Evolutionary conservation across 2,888 invertebrate species (phyloP).

Genomic region (Ophioninae sp.): DNA sequence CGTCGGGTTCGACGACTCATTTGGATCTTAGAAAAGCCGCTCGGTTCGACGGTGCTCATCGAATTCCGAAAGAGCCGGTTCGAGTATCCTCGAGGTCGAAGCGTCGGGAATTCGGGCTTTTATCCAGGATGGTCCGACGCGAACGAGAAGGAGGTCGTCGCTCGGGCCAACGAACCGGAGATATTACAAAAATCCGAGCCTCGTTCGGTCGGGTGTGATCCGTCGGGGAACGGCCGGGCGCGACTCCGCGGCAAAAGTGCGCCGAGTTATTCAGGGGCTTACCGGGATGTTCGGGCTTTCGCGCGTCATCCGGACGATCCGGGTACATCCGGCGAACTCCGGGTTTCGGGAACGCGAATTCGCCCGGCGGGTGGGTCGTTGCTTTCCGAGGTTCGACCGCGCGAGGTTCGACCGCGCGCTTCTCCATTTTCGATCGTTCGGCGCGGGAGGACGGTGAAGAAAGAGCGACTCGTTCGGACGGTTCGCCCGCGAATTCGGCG

Average conservation of each 20-base stretch:
- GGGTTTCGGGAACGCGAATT: neutral
- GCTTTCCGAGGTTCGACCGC: neutral
- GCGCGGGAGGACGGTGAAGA: neutral
- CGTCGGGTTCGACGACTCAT: too few relatives aligned
- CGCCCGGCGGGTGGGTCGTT: neutral
- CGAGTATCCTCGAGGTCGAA: constrained; percentile 21
- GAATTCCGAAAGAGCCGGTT: too few relatives aligned
- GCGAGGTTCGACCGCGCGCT: neutral
- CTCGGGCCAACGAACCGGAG: constrained; percentile 41
- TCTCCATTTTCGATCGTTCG: neutral
- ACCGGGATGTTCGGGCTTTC: constrained; percentile 19
- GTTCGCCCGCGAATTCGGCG: too few relatives aligned
- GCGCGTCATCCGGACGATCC: constrained; percentile 14
- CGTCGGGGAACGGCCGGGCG: constrained; percentile 16
- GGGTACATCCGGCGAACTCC: neutral
- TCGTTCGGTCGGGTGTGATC: constrained; percentile 12
- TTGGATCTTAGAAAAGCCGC: too few relatives aligned
- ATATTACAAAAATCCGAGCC: constrained; percentile 47
- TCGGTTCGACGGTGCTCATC: too few relatives aligned
- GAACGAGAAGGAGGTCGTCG: constrained; percentile 44
- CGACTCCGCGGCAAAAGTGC: constrained; percentile 27
- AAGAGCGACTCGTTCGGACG: neutral
- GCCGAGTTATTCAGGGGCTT: constrained; percentile 28
- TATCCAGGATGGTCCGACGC: constrained; percentile 29
- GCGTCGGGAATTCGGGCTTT: constrained; percentile 24